phyloP scores from a whole-genome alignment of 2,113 vertebrate species.

The Nibea coibor region DNA sequence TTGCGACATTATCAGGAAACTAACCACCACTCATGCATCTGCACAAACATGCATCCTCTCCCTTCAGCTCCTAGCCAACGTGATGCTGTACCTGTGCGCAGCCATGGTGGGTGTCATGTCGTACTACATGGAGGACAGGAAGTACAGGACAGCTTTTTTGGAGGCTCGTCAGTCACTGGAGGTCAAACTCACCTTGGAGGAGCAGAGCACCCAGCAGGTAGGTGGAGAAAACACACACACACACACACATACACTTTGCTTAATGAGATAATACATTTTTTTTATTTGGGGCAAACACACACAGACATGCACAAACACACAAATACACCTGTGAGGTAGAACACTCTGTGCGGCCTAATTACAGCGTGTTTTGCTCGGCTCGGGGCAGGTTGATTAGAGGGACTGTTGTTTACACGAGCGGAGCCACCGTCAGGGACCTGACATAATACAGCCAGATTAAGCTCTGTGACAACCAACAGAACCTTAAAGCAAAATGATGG shows the following conservation, averaged over 20 bases:
- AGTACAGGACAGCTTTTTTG: constrained; percentile 94
- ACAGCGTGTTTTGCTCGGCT: constrained; percentile 61
- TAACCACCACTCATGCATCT: neutral
- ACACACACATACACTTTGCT: neutral
- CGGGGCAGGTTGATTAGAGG: constrained; percentile 57
- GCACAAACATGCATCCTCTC: neutral
- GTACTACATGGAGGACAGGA: constrained; percentile 95
- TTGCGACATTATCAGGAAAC: neutral
- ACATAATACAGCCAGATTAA: neutral
- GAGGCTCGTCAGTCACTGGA: constrained; percentile 96
- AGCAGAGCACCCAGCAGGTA: constrained; percentile 96
- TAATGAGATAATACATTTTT: constrained; percentile 10
- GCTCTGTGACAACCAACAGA: constrained; percentile 22
- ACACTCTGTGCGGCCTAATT: constrained; percentile 62
- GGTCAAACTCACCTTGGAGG: constrained; percentile 95
- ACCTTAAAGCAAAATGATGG: neutral
- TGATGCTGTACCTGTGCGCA: constrained; percentile 91
- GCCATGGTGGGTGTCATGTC: constrained; percentile 91
- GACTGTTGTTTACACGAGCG: constrained; percentile 58
- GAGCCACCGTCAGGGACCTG: constrained; percentile 51
- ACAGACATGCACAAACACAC: neutral
- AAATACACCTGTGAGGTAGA: constrained; percentile 15
- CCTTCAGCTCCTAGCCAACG: constrained; percentile 89
- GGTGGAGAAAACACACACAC: constrained; percentile 8
- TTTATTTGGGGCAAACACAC: constrained; percentile 17